These are phyloP conservation scores for Latheticus oryzae DNA, from an alignment of 2,888 invertebrate species.

Conservation along the genomic window DNA sequence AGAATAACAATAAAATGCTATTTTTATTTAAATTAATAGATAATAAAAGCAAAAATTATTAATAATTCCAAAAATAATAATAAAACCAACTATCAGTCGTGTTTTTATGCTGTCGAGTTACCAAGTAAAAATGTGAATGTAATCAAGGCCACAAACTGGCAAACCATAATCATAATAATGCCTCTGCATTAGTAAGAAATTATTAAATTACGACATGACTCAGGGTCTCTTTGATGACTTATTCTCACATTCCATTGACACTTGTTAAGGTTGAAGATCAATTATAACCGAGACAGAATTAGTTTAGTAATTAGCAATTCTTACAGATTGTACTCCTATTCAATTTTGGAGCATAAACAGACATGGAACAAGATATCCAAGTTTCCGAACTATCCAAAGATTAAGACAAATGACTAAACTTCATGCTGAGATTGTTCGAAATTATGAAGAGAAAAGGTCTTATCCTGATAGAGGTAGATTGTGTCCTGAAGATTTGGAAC, in stretches of 20 bases:
- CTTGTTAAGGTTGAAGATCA: constrained; percentile 27
- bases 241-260: constrained; percentile 21
- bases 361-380: constrained; percentile 78
- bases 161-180: constrained; percentile 6
- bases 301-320: constrained; percentile 21
- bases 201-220: constrained; percentile 28
- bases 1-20: too few relatives aligned
- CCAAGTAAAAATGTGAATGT: constrained; percentile 4
- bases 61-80: too few relatives aligned
- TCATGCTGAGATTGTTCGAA: constrained; percentile 72
- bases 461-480: constrained; percentile 67
- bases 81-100: too few relatives aligned
- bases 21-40: too few relatives aligned
- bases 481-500: constrained; percentile 75
- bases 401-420: constrained; percentile 71
- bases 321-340: constrained; percentile 76
- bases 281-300: constrained; percentile 20
- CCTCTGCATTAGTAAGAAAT: constrained; percentile 19
- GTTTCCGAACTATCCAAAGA: constrained; percentile 67
- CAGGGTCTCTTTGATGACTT: constrained; percentile 18
- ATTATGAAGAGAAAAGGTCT: constrained; percentile 69
- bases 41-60: too few relatives aligned
- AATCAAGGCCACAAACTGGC: constrained; percentile 11
- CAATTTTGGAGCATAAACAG: constrained; percentile 80
- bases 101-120: too few relatives aligned